Percentiles rank a stretch among this genome's conserved stretches.
Evolutionary conservation across 2,113 vertebrate genomes (phyloP).

Genomic region (Cyanistes caeruleus): DNA sequence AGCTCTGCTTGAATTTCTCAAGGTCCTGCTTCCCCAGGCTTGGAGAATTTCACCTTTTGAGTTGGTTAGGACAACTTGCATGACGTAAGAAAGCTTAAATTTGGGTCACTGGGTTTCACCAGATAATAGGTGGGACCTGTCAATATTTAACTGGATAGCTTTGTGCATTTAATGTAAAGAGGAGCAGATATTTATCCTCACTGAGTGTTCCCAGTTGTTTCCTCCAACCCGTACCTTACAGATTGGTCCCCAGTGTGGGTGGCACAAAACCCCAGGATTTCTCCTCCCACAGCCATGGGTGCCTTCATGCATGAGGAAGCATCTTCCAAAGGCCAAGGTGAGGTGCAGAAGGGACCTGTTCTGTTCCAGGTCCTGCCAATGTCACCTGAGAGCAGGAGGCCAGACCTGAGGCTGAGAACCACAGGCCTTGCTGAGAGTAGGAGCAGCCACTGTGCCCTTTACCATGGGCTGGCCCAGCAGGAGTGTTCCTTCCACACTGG

Average conservation of each 20-base stretch:
- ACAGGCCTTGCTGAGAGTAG: background rate
- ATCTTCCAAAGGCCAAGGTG: background rate
- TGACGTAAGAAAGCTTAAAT: background rate
- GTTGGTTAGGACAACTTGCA: background rate
- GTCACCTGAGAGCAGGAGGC: background rate
- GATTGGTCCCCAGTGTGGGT: background rate
- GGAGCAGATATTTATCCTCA: background rate
- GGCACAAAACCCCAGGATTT: background rate
- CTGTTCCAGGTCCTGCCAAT: background rate
- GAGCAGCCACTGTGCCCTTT: background rate
- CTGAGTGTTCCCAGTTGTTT: background rate
- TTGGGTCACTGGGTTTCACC: background rate
- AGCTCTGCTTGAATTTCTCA: background rate
- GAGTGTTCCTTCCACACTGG: background rate
- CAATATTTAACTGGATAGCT: background rate
- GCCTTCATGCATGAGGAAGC: accelerated
- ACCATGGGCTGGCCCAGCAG: background rate
- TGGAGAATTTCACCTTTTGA: background rate
- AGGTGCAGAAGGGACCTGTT: background rate
- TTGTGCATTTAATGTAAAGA: background rate
- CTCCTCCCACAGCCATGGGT: background rate
- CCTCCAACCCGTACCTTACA: background rate
- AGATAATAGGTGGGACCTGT: background rate
- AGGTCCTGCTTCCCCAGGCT: background rate
- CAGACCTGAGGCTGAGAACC: no score